A percentile compares a stretch with the other conserved stretches of the same genome.
Conservation (phyloP, 1,140 invertebrate species). For the Achatina immaculata region DNA sequence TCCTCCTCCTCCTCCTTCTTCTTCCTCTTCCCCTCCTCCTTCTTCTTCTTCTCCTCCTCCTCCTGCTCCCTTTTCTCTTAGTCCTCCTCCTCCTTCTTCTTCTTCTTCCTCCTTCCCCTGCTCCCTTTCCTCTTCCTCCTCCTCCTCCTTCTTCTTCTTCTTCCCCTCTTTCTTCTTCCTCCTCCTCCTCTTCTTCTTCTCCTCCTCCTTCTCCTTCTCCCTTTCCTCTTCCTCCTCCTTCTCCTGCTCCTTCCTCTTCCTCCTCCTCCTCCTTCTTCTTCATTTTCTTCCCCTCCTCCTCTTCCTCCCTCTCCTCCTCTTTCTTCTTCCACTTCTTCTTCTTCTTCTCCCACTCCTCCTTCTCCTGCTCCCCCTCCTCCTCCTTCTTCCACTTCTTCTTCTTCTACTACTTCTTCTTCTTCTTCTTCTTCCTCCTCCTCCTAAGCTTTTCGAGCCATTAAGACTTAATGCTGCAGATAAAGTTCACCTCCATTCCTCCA, state of each 20-base stretch:
- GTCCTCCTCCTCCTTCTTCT: neutral
- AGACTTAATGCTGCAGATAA: no score
- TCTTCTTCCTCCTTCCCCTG: neutral
- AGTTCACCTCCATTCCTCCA: no score
- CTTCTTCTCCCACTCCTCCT: neutral
- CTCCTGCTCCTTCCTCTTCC: neutral
- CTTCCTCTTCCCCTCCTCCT: neutral
- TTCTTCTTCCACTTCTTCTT: neutral
- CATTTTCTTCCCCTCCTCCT: neutral
- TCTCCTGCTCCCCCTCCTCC: neutral
- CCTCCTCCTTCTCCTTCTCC: no score
- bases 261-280: neutral
- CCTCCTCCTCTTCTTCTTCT: neutral
- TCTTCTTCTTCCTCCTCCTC: neutral
- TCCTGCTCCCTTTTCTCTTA: neutral
- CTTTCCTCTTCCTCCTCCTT: neutral
- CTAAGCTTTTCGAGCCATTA: no score
- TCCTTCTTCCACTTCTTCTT: neutral
- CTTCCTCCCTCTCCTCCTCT: neutral
- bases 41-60: neutral
- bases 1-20: neutral
- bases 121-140: neutral
- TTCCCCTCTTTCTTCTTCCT: neutral
- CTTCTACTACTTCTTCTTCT: neutral
- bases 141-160: neutral